Conservation (phyloP, 2,113 vertebrate species). For the Tenebrosternarchus preto region DNA sequence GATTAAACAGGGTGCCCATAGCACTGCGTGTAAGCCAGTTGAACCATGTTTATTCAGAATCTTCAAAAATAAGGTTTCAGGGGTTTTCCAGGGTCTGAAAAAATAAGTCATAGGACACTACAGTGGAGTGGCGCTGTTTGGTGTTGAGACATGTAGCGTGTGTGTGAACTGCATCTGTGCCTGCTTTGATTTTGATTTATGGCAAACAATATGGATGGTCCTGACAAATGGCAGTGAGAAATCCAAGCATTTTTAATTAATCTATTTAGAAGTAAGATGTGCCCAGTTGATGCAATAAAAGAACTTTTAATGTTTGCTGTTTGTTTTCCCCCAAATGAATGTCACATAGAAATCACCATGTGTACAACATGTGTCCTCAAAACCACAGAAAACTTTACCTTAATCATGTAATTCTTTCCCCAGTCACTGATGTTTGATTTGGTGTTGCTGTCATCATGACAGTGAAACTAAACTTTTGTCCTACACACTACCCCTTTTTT, state of each 20-base stretch:
- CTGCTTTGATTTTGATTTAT: neutral
- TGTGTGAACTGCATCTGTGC: neutral
- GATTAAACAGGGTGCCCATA: slow-evolving; percentile 40
- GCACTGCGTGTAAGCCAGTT: slow-evolving; percentile 30
- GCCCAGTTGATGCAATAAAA: neutral
- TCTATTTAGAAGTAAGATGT: neutral
- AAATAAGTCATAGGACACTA: neutral
- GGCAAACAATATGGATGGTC: neutral
- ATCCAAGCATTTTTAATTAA: no score
- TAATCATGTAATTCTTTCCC: slow-evolving; percentile 11
- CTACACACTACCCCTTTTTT: slow-evolving; percentile 39
- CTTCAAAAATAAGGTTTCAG: slow-evolving; percentile 11
- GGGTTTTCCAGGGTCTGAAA: no score
- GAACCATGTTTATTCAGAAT: neutral
- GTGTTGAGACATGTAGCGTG: slow-evolving; percentile 12
- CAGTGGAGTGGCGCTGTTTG: neutral
- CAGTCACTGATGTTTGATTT: slow-evolving; percentile 27
- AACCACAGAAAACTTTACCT: slow-evolving; percentile 26
- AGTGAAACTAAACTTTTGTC: slow-evolving; percentile 68
- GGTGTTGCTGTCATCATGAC: slow-evolving; percentile 37
- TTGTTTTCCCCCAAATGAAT: slow-evolving; percentile 31
- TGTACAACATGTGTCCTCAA: slow-evolving; percentile 33
- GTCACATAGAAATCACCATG: slow-evolving; percentile 38
- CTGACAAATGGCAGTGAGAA: neutral
- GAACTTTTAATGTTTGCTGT: neutral